Evolutionary conservation across 2,113 vertebrate genomes (phyloP).

Genomic region (Sialia sialis): DNA sequence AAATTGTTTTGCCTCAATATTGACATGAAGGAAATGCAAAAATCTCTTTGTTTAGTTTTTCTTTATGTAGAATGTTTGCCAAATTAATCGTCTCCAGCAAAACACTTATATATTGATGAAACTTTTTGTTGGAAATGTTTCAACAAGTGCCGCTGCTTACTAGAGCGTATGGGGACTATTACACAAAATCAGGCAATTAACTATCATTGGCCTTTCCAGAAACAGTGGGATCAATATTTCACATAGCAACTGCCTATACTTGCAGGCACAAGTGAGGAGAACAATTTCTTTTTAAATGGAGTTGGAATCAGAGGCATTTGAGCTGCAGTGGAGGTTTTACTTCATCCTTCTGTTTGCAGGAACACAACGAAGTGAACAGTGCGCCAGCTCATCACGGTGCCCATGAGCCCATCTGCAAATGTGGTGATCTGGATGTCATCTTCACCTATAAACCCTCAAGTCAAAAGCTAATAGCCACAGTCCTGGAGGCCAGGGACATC

Average conservation of each 20-base stretch:
- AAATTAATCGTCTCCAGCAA: neutral
- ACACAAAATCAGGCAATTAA: neutral
- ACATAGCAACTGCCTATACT: neutral
- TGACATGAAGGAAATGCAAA: neutral
- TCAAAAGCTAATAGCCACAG: constrained; percentile 83
- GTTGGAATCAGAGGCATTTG: neutral
- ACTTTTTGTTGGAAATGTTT: neutral
- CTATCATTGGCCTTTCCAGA: neutral
- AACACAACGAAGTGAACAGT: constrained; percentile 53
- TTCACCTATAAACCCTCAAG: constrained; percentile 78
- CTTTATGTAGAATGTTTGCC: neutral
- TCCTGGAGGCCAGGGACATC: constrained; percentile 82
- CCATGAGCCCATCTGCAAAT: constrained; percentile 82
- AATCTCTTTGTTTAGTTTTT: neutral
- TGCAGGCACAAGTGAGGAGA: neutral
- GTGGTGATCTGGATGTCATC: constrained; percentile 84
- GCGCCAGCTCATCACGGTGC: constrained; percentile 10
- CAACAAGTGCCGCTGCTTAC: neutral
- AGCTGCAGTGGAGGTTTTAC: neutral
- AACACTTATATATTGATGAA: neutral
- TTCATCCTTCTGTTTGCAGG: constrained; percentile 57
- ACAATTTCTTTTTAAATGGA: neutral
- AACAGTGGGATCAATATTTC: neutral
- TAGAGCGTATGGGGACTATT: neutral
- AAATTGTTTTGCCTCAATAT: neutral